phyloP scores from a whole-genome alignment of 2,113 vertebrate genomes.

The Tyrannus savana region DNA sequence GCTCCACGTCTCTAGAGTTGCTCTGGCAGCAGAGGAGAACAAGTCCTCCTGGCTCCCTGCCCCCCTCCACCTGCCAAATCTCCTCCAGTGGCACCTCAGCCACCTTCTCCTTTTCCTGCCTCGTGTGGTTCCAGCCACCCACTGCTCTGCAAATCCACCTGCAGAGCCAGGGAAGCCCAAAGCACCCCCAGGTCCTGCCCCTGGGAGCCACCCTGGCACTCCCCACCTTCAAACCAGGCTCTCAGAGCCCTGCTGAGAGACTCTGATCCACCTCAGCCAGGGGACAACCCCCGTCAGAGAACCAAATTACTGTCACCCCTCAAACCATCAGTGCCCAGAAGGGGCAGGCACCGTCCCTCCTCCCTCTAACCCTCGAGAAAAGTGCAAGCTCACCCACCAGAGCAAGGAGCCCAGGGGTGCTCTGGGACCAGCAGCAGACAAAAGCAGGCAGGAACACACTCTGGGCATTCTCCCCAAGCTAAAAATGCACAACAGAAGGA shows the following conservation, averaged over 20 bases:
- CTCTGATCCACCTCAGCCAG: rapidly evolving
- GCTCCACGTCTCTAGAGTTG: rapidly evolving
- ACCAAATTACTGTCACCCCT: rapidly evolving
- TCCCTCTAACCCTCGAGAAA: background rate
- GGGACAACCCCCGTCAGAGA: background rate
- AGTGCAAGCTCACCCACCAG: background rate
- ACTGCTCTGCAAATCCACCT: background rate
- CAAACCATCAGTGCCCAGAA: background rate
- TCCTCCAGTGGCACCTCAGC: background rate
- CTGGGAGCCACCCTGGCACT: rapidly evolving
- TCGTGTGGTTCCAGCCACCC: background rate
- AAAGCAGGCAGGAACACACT: background rate
- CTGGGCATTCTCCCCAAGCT: background rate
- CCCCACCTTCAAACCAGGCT: background rate
- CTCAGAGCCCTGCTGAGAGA: rapidly evolving
- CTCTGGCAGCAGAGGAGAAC: background rate
- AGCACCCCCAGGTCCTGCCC: background rate
- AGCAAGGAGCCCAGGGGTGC: background rate
- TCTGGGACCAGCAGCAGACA: background rate
- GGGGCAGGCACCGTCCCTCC: rapidly evolving
- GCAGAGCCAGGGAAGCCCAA: background rate
- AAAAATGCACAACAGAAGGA: background rate
- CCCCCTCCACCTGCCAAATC: background rate
- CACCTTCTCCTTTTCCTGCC: background rate
- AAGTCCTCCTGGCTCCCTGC: constrained; percentile 31